A percentile compares a stretch with the other conserved stretches of the same genome.
Evolutionary conservation across 1,140 invertebrate species (phyloP).

Genomic region (Zaprionus ornatus): DNA sequence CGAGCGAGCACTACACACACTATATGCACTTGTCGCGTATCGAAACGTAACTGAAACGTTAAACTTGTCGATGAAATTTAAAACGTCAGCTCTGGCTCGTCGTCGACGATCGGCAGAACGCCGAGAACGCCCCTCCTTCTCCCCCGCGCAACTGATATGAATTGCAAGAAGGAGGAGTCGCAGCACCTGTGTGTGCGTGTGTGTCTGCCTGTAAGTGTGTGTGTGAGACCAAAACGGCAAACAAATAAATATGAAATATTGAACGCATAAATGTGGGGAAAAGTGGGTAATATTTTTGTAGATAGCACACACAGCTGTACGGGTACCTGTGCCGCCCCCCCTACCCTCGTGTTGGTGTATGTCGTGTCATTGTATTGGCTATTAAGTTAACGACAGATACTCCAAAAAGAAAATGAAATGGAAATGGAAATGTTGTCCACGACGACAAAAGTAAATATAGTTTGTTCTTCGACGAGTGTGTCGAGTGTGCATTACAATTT

Average conservation of each 20-base stretch:
- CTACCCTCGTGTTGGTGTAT: constrained; percentile 13
- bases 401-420: constrained; percentile 62
- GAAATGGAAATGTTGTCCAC: constrained; percentile 45
- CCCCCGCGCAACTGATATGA: constrained; percentile 36
- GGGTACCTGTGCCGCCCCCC: neutral
- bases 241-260: constrained; percentile 80
- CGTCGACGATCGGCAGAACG: constrained; percentile 54
- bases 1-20: neutral
- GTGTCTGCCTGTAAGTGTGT: constrained; percentile 1
- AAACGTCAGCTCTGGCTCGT: constrained; percentile 65
- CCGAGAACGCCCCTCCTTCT: neutral
- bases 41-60: constrained; percentile 80
- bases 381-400: constrained; percentile 44
- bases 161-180: constrained; percentile 53
- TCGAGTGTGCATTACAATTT: constrained; percentile 58
- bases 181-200: neutral
- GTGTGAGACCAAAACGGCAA: constrained; percentile 44
- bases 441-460: constrained; percentile 35
- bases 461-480: constrained; percentile 15
- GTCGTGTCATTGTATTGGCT: constrained; percentile 66
- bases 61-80: constrained; percentile 75
- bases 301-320: constrained; percentile 42
- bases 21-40: constrained; percentile 82
- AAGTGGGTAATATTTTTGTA: constrained; percentile 72
- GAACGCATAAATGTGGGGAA: constrained; percentile 73